A percentile compares a stretch with the other conserved stretches of the same genome.
phyloP scores from a whole-genome alignment of 2,797 vertebrate species.

The Etheostoma perlongum region DNA sequence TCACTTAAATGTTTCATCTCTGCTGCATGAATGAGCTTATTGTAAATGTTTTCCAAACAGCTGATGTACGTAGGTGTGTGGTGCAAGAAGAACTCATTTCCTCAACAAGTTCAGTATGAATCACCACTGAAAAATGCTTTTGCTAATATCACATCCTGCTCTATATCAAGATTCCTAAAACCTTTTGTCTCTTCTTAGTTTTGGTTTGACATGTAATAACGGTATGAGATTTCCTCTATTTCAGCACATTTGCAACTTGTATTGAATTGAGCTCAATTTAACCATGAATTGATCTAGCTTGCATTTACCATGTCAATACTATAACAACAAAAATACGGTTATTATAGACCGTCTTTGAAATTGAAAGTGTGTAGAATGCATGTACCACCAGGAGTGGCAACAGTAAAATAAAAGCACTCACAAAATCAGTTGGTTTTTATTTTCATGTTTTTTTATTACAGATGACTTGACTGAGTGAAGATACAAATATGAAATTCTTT shows the following conservation, averaged over 20 bases:
- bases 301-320: neutral
- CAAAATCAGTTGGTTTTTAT: slow-evolving; percentile 81
- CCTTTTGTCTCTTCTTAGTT: neutral
- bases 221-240: neutral
- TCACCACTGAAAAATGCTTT: neutral
- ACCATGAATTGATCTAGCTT: neutral
- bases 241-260: neutral
- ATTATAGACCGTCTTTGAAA: neutral
- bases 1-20: slow-evolving; percentile 2
- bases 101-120: neutral
- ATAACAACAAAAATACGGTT: neutral
- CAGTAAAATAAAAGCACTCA: slow-evolving; percentile 81
- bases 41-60: slow-evolving; percentile 4
- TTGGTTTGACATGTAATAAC: neutral
- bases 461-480: slow-evolving; percentile 82
- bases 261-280: neutral
- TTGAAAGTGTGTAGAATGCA: slow-evolving; percentile 4
- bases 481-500: slow-evolving; percentile 84
- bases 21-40: neutral
- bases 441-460: slow-evolving; percentile 86
- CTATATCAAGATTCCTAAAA: neutral
- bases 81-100: slow-evolving; percentile 12
- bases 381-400: slow-evolving; percentile 19
- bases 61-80: neutral
- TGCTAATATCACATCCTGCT: neutral